Evolutionary conservation across 1,140 invertebrate species (phyloP).

Genomic region (Stegodyphus mimosarum): DNA sequence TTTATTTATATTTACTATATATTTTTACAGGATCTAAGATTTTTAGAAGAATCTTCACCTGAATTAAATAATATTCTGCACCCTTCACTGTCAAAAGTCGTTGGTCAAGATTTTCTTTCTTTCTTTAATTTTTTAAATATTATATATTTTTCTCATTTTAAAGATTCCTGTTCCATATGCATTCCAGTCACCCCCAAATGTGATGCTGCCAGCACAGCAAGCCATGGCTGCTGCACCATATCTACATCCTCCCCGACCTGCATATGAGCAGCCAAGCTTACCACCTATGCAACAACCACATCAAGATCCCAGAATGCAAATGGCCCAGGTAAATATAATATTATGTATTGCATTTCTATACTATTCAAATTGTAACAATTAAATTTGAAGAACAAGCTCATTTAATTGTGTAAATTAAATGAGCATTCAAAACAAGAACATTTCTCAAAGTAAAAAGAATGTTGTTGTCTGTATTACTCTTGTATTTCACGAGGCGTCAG

Average conservation of each 20-base stretch:
- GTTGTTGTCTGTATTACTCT: too few relatives aligned
- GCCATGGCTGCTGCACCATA: conserved; percentile 63
- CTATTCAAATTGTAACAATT: too few relatives aligned
- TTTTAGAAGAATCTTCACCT: not conserved
- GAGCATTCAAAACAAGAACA: too few relatives aligned
- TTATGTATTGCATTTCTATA: not conserved
- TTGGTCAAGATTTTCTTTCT: not conserved
- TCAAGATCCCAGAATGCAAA: conserved; percentile 1
- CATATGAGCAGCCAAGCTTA: conserved; percentile 20
- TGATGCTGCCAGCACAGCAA: conserved; percentile 10
- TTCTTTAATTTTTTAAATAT: not conserved
- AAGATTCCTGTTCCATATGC: conserved; percentile 54
- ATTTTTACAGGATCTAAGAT: not conserved
- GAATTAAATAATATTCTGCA: not conserved
- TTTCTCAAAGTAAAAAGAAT: too few relatives aligned
- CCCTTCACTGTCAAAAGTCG: not conserved
- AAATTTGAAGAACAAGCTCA: too few relatives aligned
- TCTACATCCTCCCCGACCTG: conserved; percentile 66
- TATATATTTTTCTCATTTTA: conserved; percentile 51
- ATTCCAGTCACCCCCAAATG: conserved; percentile 50
- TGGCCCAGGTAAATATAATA: not conserved
- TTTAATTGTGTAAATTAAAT: too few relatives aligned
- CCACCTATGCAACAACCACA: not conserved
- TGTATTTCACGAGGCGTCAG: too few relatives aligned
- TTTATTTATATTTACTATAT: not conserved